phyloP scores from a whole-genome alignment of 2,888 invertebrate species.

The Crossocerus cetratus region DNA sequence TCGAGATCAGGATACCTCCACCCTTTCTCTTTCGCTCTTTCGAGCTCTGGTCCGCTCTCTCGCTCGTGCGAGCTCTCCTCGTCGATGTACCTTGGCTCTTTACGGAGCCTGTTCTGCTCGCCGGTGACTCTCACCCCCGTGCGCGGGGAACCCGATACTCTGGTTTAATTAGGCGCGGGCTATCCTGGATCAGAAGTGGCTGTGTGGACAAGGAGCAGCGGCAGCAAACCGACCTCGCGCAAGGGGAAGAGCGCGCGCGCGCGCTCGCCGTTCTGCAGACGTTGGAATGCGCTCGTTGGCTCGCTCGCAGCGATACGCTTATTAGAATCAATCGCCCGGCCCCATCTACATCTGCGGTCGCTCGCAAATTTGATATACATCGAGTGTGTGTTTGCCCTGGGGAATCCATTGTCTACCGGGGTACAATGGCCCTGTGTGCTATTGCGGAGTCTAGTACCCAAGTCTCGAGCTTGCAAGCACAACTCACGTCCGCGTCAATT shows the following conservation, averaged over 20 bases:
- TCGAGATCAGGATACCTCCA: background rate
- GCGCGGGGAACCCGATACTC: constrained; percentile 24
- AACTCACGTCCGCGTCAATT: too few relatives aligned
- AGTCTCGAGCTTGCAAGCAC: too few relatives aligned
- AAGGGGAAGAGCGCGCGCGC: constrained; percentile 22
- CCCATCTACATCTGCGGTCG: too few relatives aligned
- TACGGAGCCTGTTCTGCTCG: too few relatives aligned
- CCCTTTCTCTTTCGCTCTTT: background rate
- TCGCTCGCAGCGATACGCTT: too few relatives aligned
- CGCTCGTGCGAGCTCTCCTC: constrained; percentile 5
- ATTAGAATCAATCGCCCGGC: too few relatives aligned
- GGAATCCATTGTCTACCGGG: too few relatives aligned
- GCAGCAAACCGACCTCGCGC: constrained; percentile 8
- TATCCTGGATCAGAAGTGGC: constrained; percentile 31
- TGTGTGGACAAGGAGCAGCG: constrained; percentile 8
- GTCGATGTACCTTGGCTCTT: constrained; percentile 18
- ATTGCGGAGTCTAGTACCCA: too few relatives aligned
- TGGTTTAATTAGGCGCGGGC: constrained; percentile 56
- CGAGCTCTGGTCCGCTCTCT: background rate
- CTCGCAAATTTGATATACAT: too few relatives aligned
- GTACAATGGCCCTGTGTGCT: too few relatives aligned
- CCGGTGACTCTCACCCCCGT: background rate
- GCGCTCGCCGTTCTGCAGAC: background rate
- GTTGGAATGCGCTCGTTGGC: too few relatives aligned
- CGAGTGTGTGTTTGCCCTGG: too few relatives aligned